Conservation (phyloP, 2,797 vertebrate genomes). For the Microcaecilia unicolor region DNA sequence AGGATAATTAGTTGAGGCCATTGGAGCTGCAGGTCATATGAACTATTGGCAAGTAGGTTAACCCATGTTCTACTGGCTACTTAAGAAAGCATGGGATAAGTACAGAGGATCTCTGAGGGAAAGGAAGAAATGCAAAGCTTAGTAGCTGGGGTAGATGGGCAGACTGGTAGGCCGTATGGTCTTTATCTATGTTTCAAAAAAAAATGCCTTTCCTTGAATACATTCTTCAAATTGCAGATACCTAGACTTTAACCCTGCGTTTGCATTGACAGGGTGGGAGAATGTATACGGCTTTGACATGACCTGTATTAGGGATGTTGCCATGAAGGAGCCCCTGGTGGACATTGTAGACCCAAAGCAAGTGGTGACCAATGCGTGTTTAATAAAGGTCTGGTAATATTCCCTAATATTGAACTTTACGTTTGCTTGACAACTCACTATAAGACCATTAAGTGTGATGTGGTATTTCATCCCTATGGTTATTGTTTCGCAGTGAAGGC, state of each 20-base stretch:
- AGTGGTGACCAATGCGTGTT: conserved; percentile 93
- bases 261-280: conserved; percentile 85
- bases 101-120: too few relatives aligned
- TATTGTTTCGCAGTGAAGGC: too few relatives aligned
- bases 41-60: too few relatives aligned
- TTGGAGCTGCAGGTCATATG: too few relatives aligned
- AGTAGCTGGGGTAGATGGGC: too few relatives aligned
- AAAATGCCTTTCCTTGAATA: too few relatives aligned
- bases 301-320: conserved; percentile 95
- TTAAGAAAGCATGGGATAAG: too few relatives aligned
- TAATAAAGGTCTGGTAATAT: conserved; percentile 83
- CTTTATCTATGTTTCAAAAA: too few relatives aligned
- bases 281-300: conserved; percentile 98
- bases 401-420: conserved; percentile 2
- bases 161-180: too few relatives aligned
- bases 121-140: too few relatives aligned
- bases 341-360: conserved; percentile 94
- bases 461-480: conserved; percentile 1
- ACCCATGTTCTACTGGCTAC: too few relatives aligned
- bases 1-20: too few relatives aligned
- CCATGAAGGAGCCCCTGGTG: conserved; percentile 93
- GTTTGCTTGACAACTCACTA: neutral
- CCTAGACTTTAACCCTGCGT: conserved; percentile 14
- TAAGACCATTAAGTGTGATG: neutral
- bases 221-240: neutral